Conservation (phyloP, 1,140 invertebrate genomes). For the Drosophila bocki region DNA sequence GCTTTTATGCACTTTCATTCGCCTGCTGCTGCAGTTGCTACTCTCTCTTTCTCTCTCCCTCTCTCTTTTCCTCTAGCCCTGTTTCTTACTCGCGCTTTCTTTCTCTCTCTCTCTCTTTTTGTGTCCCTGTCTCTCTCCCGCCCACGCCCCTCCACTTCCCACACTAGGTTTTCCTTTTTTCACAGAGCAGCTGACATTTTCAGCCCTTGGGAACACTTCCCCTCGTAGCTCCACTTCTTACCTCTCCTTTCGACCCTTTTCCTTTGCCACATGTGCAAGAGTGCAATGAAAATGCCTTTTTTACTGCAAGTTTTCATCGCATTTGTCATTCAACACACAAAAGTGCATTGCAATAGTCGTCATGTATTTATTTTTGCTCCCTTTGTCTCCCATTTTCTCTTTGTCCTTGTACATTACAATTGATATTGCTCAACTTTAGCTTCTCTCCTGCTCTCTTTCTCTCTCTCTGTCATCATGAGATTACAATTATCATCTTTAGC, state of each 20-base stretch:
- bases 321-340: slow-evolving; percentile 27
- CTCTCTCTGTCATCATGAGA: slow-evolving; percentile 4
- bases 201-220: slow-evolving; percentile 22
- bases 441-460: neutral
- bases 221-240: slow-evolving; percentile 2
- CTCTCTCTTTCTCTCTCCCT: slow-evolving; percentile 7
- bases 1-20: slow-evolving; percentile 66
- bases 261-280: slow-evolving; percentile 7
- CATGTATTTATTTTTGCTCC: slow-evolving; percentile 7
- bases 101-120: slow-evolving; percentile 1
- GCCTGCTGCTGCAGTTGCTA: slow-evolving; percentile 18
- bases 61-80: slow-evolving; percentile 3
- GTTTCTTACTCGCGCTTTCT: slow-evolving; percentile 16
- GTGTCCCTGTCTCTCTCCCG: neutral
- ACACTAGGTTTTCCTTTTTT: slow-evolving; percentile 11
- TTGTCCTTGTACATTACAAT: slow-evolving; percentile 3
- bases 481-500: neutral
- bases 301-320: slow-evolving; percentile 26
- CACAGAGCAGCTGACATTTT: slow-evolving; percentile 14
- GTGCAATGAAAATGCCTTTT: slow-evolving; percentile 14
- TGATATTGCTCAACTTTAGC: slow-evolving; percentile 43
- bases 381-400: neutral
- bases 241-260: slow-evolving; percentile 3
- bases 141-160: neutral
- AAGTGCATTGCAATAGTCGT: slow-evolving; percentile 20